phyloP scores from a whole-genome alignment of 2,888 invertebrate genomes.

The Invenusta paracnida region DNA sequence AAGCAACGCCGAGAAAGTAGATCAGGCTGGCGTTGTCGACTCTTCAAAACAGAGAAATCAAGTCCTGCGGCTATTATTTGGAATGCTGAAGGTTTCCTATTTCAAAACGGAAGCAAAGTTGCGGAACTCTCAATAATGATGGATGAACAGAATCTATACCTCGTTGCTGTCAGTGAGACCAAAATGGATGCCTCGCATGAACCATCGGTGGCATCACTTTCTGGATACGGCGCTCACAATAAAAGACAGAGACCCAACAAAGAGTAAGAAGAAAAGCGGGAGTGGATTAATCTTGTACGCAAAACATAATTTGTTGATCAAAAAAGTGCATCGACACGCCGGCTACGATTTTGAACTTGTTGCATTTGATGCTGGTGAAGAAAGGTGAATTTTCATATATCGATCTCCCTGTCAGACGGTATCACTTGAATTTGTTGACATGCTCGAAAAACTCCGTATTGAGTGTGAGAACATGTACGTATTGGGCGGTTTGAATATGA shows the following conservation, averaged over 20 bases:
- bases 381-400: neutral
- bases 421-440: neutral
- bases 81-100: conserved; percentile 16
- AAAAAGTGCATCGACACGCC: conserved; percentile 1
- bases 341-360: conserved; percentile 26
- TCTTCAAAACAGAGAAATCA: conserved; percentile 7
- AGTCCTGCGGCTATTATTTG: neutral
- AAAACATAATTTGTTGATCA: conserved; percentile 17
- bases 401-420: neutral
- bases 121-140: conserved; percentile 16
- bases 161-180: neutral
- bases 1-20: neutral
- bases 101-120: neutral
- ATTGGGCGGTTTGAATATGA: neutral
- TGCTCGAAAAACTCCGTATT: conserved; percentile 21
- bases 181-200: conserved; percentile 19
- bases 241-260: neutral
- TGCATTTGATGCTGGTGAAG: conserved; percentile 5
- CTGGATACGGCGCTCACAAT: neutral
- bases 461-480: neutral
- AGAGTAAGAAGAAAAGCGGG: conserved; percentile 17
- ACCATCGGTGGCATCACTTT: neutral
- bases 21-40: conserved; percentile 14
- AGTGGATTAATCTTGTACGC: neutral
- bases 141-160: neutral